These are phyloP conservation scores for Arnoldichthys spilopterus DNA, from an alignment of 2,797 vertebrate species.

Conservation along the genomic window DNA sequence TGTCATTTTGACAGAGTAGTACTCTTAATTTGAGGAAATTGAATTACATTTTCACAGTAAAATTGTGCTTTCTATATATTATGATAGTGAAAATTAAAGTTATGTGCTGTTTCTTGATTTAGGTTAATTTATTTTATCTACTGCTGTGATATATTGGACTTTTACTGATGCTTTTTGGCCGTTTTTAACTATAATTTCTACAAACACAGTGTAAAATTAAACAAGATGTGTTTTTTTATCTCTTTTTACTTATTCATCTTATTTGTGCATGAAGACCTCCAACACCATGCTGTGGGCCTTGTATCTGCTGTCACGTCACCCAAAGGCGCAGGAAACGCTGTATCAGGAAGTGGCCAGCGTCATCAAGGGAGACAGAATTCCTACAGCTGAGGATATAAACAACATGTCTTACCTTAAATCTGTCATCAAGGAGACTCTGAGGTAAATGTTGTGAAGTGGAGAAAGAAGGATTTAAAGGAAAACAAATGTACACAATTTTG, in stretches of 20 bases:
- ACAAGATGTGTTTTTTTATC: background rate
- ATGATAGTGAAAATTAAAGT: too few relatives aligned
- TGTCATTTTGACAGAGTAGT: too few relatives aligned
- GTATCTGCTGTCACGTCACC: conserved; percentile 75
- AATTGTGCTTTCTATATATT: too few relatives aligned
- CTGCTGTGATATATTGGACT: too few relatives aligned
- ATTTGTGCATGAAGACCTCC: conserved; percentile 72
- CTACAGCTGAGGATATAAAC: conserved; percentile 70
- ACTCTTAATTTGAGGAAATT: too few relatives aligned
- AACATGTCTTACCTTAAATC: conserved; percentile 76
- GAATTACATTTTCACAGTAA: too few relatives aligned
- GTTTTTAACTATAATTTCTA: too few relatives aligned
- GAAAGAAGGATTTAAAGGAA: background rate
- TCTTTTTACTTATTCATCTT: background rate
- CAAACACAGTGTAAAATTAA: background rate
- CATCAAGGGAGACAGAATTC: conserved; percentile 58
- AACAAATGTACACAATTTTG: too few relatives aligned
- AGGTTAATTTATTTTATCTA: too few relatives aligned
- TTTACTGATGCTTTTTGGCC: too few relatives aligned
- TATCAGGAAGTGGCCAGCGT: conserved; percentile 70
- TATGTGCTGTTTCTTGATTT: too few relatives aligned
- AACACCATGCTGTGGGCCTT: conserved; percentile 80
- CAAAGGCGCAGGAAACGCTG: conserved; percentile 70
- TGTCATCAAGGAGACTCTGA: conserved; percentile 78
- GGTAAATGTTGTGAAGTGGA: conserved; percentile 61